These are phyloP conservation scores for Noctuana brunneofusca DNA, from an alignment of 2,888 invertebrate species.

Conservation along the genomic window DNA sequence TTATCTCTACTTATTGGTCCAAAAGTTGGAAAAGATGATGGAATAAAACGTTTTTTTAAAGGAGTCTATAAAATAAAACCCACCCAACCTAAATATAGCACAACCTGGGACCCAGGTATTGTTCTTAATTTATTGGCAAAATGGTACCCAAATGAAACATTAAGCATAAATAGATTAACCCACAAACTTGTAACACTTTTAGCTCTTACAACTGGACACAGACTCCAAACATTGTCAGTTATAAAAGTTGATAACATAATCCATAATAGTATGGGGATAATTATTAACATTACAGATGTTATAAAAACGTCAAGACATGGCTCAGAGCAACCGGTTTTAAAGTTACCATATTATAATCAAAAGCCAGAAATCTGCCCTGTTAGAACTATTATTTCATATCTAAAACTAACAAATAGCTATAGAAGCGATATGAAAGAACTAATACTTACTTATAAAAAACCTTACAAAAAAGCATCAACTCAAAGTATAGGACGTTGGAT, in stretches of 20 bases:
- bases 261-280: background rate
- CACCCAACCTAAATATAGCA: background rate
- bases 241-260: slow-evolving; percentile 3
- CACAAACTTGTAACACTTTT: background rate
- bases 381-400: background rate
- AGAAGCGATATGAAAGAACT: background rate
- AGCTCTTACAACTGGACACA: slow-evolving; percentile 1
- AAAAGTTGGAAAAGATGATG: background rate
- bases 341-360: background rate
- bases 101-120: background rate
- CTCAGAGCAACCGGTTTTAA: background rate
- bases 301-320: background rate
- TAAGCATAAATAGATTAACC: background rate
- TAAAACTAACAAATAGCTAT: background rate
- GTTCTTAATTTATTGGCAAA: background rate
- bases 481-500: background rate
- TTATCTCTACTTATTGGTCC: background rate
- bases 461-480: background rate
- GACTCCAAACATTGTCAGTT: background rate
- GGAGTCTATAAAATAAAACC: background rate
- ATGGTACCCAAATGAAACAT: background rate
- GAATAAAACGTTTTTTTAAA: background rate
- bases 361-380: background rate
- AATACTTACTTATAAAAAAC: slow-evolving; percentile 1
- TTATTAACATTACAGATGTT: background rate